Conservation (phyloP, 2,797 vertebrate species). For the Petrocephalus sullivani region DNA sequence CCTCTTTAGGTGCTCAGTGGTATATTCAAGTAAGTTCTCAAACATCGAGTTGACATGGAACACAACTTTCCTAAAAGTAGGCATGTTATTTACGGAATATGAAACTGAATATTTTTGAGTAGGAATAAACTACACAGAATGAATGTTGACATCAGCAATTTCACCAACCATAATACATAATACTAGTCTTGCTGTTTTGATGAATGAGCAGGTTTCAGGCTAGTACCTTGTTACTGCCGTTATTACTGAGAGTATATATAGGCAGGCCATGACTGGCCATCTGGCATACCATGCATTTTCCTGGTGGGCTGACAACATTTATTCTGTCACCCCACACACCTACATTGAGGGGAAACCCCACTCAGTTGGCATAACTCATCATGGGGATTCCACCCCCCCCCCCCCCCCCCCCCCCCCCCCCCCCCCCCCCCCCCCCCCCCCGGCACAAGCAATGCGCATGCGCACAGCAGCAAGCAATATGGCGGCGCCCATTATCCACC, state of each 20-base stretch:
- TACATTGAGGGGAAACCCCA: not conserved
- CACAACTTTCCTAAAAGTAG: not conserved
- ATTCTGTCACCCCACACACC: not conserved
- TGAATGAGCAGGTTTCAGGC: not conserved
- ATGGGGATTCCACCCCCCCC: not conserved
- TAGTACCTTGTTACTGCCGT: not conserved
- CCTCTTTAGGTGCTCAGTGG: conserved; percentile 42
- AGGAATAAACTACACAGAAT: not conserved
- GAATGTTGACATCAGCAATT: not conserved
- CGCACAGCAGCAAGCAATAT: too few species aligned
- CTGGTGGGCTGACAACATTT: not conserved
- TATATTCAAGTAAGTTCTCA: conserved; percentile 45
- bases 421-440: too few species aligned
- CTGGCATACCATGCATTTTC: not conserved
- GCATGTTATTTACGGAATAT: not conserved
- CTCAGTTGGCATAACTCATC: not conserved
- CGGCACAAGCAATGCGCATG: too few species aligned
- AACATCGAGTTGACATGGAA: conserved; percentile 42
- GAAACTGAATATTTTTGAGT: not conserved
- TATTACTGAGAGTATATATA: not conserved
- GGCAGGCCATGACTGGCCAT: not conserved
- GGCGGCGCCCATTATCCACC: too few species aligned
- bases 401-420: too few species aligned
- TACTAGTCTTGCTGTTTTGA: not conserved
- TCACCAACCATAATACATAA: not conserved